A percentile compares a stretch with the other conserved stretches of the same genome.
Evolutionary conservation across 2,797 vertebrate species (phyloP).

Genomic region (Melanotaenia boesemani): DNA sequence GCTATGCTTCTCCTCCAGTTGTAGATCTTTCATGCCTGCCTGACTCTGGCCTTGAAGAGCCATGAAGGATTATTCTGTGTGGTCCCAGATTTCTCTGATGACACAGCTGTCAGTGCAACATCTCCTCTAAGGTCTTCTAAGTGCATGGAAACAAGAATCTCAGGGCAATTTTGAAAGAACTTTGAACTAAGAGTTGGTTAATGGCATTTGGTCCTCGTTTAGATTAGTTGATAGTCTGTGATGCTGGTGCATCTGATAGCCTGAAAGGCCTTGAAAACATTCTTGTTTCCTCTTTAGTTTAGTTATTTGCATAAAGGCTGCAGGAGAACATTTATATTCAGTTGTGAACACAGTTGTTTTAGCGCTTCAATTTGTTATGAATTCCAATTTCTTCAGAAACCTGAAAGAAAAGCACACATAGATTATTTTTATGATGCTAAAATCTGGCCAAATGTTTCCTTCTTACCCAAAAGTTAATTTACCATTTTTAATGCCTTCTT

Average conservation of each 20-base stretch:
- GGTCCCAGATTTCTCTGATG: conserved; percentile 62
- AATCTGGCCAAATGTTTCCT: neutral
- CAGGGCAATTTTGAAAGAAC: conserved; percentile 22
- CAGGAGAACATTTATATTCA: conserved; percentile 37
- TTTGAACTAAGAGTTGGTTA: conserved; percentile 20
- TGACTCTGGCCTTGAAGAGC: conserved; percentile 73
- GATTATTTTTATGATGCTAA: neutral
- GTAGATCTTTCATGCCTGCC: conserved; percentile 72
- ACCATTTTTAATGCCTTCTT: conserved; percentile 27
- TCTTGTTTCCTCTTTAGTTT: conserved; percentile 36
- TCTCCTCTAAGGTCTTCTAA: conserved; percentile 44
- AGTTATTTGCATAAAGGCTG: conserved; percentile 47
- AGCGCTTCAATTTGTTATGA: conserved; percentile 9
- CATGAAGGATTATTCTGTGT: conserved; percentile 74
- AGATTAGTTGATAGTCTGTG: conserved; percentile 53
- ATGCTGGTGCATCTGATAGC: conserved; percentile 57
- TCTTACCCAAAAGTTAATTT: conserved; percentile 14
- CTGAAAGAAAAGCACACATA: conserved; percentile 17
- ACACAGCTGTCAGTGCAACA: conserved; percentile 60
- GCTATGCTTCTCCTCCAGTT: conserved; percentile 66
- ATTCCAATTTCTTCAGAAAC: conserved; percentile 13
- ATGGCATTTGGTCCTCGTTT: conserved; percentile 48
- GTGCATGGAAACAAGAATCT: conserved; percentile 21
- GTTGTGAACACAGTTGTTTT: conserved; percentile 27
- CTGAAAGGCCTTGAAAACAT: conserved; percentile 37